A percentile compares a stretch with the other conserved stretches of the same genome.
phyloP scores from a whole-genome alignment of 2,888 invertebrate species.

The Erebia ligea region DNA sequence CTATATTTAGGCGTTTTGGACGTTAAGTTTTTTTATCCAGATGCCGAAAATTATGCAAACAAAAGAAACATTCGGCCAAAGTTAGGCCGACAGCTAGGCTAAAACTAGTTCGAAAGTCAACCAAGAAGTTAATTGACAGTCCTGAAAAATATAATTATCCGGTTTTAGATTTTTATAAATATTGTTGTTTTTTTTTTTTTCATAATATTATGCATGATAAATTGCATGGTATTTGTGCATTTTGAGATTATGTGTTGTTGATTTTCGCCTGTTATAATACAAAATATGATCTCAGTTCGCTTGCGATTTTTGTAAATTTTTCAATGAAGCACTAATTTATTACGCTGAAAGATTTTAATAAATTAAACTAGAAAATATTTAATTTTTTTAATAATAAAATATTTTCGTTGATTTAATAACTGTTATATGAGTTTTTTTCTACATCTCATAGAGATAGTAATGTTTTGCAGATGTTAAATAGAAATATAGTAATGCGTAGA shows the following conservation, averaged over 20 bases:
- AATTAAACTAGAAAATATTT: constrained; percentile 22
- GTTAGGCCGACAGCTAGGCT: background rate
- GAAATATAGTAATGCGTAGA: background rate
- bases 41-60: background rate
- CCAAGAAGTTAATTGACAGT: background rate
- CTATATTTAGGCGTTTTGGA: background rate
- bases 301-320: constrained; percentile 27
- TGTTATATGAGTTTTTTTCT: background rate
- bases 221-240: constrained; percentile 38
- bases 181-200: constrained; percentile 14
- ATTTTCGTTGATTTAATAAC: constrained; percentile 12
- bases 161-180: background rate
- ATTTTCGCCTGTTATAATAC: constrained; percentile 12
- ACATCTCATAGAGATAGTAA: constrained; percentile 22
- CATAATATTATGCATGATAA: constrained; percentile 24
- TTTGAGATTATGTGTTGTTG: constrained; percentile 19
- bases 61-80: background rate
- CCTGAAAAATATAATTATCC: constrained; percentile 14
- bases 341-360: constrained; percentile 13
- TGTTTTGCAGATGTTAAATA: background rate
- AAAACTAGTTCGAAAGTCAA: background rate
- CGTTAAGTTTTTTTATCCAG: background rate
- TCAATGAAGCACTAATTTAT: constrained; percentile 3
- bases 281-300: constrained; percentile 20
- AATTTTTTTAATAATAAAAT: constrained; percentile 14